phyloP scores from a whole-genome alignment of 2,888 invertebrate species.

The Eupithecia vulgata region DNA sequence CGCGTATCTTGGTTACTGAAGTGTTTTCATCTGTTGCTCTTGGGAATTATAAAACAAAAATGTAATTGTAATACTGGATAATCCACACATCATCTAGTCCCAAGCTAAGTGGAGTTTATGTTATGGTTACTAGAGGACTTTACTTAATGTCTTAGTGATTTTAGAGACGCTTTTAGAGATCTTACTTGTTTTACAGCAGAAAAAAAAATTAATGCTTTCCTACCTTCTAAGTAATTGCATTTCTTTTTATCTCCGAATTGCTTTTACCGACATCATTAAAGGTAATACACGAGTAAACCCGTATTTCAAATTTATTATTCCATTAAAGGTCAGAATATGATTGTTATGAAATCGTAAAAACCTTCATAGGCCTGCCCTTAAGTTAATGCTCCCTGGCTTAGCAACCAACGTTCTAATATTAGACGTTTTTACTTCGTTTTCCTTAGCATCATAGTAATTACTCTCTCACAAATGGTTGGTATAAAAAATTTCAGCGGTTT shows the following conservation, averaged over 20 bases:
- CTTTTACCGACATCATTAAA: neutral
- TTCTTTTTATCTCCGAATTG: neutral
- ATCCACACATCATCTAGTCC: neutral
- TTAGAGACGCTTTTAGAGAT: neutral
- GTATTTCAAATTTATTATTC: conserved; percentile 4
- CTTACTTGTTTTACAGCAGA: neutral
- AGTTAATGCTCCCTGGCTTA: conserved; percentile 8
- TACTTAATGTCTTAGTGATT: neutral
- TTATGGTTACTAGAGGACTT: neutral
- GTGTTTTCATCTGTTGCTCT: conserved; percentile 16
- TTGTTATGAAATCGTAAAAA: conserved; percentile 5
- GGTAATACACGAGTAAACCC: neutral
- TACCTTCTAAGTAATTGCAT: neutral
- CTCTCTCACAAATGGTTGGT: neutral
- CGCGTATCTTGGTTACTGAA: conserved; percentile 2
- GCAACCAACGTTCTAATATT: conserved; percentile 12
- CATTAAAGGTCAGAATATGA: neutral
- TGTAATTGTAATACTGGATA: neutral
- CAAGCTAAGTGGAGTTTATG: neutral
- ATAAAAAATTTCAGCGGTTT: neutral
- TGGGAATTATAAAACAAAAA: neutral
- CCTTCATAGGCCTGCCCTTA: neutral
- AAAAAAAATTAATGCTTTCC: neutral
- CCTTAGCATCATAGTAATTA: neutral
- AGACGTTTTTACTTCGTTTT: conserved; percentile 6